Evolutionary conservation across 2,113 vertebrate species (phyloP).

Genomic region (Psammodynastes pulverulentus): DNA sequence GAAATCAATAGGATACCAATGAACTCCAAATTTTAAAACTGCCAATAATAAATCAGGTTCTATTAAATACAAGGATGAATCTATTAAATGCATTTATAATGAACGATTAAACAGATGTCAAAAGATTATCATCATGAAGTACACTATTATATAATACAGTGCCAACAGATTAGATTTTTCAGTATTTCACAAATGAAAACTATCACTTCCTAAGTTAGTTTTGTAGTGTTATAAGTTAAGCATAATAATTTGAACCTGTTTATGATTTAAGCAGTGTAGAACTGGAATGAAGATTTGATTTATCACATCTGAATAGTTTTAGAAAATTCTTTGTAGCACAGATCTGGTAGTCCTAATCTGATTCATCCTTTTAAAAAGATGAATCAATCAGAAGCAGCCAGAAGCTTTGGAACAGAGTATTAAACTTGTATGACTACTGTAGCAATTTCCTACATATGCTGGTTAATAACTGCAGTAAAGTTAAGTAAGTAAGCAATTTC

Average conservation of each 20-base stretch:
- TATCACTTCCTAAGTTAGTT: not conserved
- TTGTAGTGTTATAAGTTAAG: not conserved
- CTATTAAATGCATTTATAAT: not conserved
- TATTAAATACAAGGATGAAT: not conserved
- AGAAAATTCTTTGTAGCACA: not conserved
- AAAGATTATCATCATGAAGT: not conserved
- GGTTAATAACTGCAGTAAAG: not conserved
- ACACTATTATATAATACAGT: not conserved
- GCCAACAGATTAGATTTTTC: not conserved
- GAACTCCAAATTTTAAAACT: not conserved
- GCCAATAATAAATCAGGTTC: not conserved
- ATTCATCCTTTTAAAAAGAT: no score
- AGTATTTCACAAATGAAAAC: not conserved
- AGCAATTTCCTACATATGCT: not conserved
- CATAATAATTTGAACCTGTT: not conserved
- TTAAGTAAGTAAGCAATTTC: not conserved
- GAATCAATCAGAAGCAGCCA: not conserved
- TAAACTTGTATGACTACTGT: not conserved
- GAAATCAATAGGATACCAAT: not conserved
- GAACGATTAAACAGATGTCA: not conserved
- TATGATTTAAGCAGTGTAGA: not conserved
- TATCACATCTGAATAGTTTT: not conserved
- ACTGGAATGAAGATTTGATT: not conserved
- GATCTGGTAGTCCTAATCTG: not conserved
- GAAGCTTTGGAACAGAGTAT: not conserved